Evolutionary conservation across 2,113 vertebrate genomes (phyloP), one percentile per base, ranked within the genome.

Genomic region (Chrysochloris asiatica): DNA sequence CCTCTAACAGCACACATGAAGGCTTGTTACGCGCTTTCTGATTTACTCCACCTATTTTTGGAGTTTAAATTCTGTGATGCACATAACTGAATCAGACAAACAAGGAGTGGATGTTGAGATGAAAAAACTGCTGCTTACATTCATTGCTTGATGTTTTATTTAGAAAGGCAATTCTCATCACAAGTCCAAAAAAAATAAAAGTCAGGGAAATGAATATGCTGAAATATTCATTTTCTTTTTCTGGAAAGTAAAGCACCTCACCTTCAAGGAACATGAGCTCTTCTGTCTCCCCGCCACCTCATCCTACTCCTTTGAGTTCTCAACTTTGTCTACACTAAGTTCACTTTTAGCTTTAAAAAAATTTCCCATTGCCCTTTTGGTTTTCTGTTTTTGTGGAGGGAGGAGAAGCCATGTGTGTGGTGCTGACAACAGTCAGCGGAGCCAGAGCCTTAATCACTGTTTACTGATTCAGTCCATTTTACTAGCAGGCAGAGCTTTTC

Each of bases 361-460:
- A 56, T 22, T 56, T 21, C 33, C n/a, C 8, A 6, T 12, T 6
- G 12, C 43, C 4, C 9, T 43, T 30, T 17, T 30, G 47, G 11
- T 47, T 77, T 54, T 67, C 65, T 5, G 77, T n/a, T 45, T 45
- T 67, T 47, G 33, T 0, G 61, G 22, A 12, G 26, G 12, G 36
- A 84, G 79, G 17, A 59, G 52, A 93, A 97, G 93, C 54, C 0
- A 0, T 5, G 59, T 50, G 94, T 85, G 82, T 93, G 86, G 10
- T 94, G 92, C 50, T 2, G 54, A 81, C 93, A 95, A 80, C 91
- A 96, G 91, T 92, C 93, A 79, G 41, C 47, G 0, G 81, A 96
- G 83, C 88, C 97, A 92, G 63, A 93, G 82, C 94, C 91, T 97
- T 98, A 98, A 98, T 97, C 97, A 97, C 96, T 96, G 97, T 95